Evolutionary conservation across 2,113 vertebrate species (phyloP).

Genomic region (Hystrix cristata): DNA sequence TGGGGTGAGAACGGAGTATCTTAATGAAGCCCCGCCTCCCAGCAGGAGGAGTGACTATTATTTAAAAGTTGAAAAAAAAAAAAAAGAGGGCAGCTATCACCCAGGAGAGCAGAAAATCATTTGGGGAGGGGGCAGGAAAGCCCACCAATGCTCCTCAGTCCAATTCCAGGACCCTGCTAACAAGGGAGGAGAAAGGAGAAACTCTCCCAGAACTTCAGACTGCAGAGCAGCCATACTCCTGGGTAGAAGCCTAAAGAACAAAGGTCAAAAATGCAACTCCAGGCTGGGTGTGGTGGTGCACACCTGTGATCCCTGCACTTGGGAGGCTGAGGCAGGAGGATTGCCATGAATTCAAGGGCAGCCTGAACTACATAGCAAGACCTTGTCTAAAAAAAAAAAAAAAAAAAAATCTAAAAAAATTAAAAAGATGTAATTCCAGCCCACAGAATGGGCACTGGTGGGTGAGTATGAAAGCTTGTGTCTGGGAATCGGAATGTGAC

Average conservation of each 20-base stretch:
- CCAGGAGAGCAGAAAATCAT: neutral
- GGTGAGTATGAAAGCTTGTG: neutral
- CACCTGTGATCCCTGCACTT: too few relatives aligned
- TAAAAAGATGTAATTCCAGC: neutral
- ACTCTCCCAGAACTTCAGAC: neutral
- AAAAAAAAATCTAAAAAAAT: too few relatives aligned
- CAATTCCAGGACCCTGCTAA: neutral
- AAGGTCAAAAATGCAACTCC: neutral
- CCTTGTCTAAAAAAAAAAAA: too few relatives aligned
- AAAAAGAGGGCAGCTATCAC: neutral
- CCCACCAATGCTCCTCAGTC: too few relatives aligned
- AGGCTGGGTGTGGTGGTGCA: neutral
- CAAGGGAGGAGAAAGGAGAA: neutral
- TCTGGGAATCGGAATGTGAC: neutral
- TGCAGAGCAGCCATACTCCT: neutral
- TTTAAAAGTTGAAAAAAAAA: neutral
- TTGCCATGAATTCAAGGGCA: too few relatives aligned
- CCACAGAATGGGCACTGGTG: neutral
- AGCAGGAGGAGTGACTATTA: neutral
- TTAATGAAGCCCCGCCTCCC: neutral
- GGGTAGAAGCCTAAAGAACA: neutral
- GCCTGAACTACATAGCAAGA: too few relatives aligned
- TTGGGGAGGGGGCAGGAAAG: neutral
- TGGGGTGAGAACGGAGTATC: too few relatives aligned
- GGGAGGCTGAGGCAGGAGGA: too few relatives aligned